Evolutionary conservation across 2,797 vertebrate genomes (phyloP).

Genomic region (Phrynocephalus forsythii): DNA sequence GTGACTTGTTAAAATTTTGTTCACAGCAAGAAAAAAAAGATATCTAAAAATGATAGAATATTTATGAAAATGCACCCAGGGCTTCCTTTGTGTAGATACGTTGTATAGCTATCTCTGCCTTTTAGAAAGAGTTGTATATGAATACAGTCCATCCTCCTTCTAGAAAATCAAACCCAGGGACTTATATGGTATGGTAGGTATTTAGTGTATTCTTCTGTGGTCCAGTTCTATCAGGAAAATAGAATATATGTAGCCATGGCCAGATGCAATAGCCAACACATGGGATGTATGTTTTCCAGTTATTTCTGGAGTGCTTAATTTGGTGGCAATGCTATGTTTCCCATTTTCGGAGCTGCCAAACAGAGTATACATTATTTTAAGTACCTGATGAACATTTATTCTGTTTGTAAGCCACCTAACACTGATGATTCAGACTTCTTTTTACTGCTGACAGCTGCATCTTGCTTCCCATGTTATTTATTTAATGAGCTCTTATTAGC

Average conservation of each 20-base stretch:
- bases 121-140: not conserved
- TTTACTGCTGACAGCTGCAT: constrained; percentile 52
- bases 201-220: not conserved
- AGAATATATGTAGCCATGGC: not conserved
- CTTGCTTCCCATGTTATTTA: constrained; percentile 15
- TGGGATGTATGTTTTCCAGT: not conserved
- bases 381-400: constrained; percentile 32
- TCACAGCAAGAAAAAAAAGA: not conserved
- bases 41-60: not conserved
- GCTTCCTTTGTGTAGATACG: not conserved
- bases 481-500: constrained; percentile 54
- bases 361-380: constrained; percentile 40
- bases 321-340: constrained; percentile 38
- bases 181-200: not conserved
- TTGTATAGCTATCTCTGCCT: not conserved
- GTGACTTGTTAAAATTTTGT: not conserved
- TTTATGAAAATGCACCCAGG: not conserved
- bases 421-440: constrained; percentile 46
- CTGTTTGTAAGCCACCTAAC: constrained; percentile 31
- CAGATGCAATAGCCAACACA: not conserved
- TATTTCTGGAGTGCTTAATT: constrained; percentile 20
- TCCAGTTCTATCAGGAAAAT: not conserved
- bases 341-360: not conserved
- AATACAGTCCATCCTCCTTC: not conserved
- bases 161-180: not conserved